A percentile compares a stretch with the other conserved stretches of the same genome.
Evolutionary conservation across 2,888 invertebrate genomes (phyloP).

Genomic region (Sericinus montela): DNA sequence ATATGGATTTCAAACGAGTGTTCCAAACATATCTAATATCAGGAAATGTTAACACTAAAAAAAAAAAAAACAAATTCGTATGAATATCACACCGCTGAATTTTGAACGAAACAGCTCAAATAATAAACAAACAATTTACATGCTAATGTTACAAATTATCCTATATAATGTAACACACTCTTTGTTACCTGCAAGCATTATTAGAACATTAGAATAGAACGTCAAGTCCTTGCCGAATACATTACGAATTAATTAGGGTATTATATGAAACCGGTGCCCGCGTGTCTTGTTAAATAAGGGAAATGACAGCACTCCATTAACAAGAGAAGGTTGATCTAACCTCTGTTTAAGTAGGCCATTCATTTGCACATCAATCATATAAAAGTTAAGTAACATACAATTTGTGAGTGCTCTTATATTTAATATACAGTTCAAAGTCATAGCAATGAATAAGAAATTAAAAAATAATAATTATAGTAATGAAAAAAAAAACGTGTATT

Average conservation of each 20-base stretch:
- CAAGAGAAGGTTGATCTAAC: constrained; percentile 23
- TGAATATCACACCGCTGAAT: no score
- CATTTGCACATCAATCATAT: constrained; percentile 43
- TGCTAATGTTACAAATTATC: no score
- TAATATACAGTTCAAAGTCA: constrained; percentile 28
- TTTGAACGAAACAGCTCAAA: no score
- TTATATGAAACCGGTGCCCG: constrained; percentile 4
- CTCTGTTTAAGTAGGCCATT: constrained; percentile 35
- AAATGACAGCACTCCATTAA: constrained; percentile 24
- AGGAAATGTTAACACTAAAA: no score
- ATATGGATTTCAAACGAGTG: no score
- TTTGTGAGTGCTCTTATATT: constrained; percentile 10
- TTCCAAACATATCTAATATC: no score
- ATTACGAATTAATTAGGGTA: constrained; percentile 6
- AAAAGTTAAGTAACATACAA: constrained; percentile 5
- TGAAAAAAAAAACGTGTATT: no score
- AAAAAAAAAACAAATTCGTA: no score
- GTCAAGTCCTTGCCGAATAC: constrained; percentile 10
- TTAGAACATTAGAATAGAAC: constrained; percentile 4
- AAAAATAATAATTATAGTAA: no score
- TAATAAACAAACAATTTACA: no score
- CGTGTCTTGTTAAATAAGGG: constrained; percentile 16
- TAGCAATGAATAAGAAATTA: not conserved
- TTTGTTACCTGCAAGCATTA: not conserved
- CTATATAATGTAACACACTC: no score